Evolutionary conservation across 2,888 invertebrate genomes (phyloP), one percentile per base, ranked within the genome.

Genomic region (Magallana nippona): DNA sequence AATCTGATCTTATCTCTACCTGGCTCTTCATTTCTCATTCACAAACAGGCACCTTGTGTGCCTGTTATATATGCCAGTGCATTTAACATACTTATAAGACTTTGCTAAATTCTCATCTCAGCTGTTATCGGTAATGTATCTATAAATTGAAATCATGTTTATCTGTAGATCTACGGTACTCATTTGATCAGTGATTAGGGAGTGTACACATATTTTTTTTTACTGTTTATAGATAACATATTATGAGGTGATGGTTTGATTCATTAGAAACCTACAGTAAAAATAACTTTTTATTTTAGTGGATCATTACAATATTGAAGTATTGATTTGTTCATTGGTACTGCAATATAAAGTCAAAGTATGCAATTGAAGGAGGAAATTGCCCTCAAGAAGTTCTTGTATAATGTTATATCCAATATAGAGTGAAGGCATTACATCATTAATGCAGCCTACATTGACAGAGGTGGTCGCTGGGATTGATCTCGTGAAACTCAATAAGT

Each of bases 401-500:
- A 44, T 15, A 32, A 71, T 32, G 22, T 15, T 27, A 71, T 27
- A 11, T 22, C 71, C 60, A 8, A 17, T 8, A 3, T n/a, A 17
- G 60, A n/a, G 60, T 60, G 60, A n/a, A 13, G 32, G 27, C 71
- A 19, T 32, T 13, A 27, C 27, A 71, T 71, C 71, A 71, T 22
- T 63, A 22, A 13, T 22, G 22, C 71, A 71, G 71, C 22, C 71
- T 71, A 15, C 32, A 22, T 15, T 71, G 71, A 71, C 71, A 71
- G 32, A 71, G 71, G 27, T 71, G 71, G 71, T 17, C 71, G 22
- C 10, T 71, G 13, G 27, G 71, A 71, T 71, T 71, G 71, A 71
- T 71, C 71, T 71, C 15, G 71, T 71, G 71, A 71, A 71, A 71
- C 71, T 27, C 22, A 27, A 22, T 71, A 71, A 71, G 71, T 71